phyloP scores from a whole-genome alignment of 2,888 invertebrate genomes.

The Nomada goodeniana region DNA sequence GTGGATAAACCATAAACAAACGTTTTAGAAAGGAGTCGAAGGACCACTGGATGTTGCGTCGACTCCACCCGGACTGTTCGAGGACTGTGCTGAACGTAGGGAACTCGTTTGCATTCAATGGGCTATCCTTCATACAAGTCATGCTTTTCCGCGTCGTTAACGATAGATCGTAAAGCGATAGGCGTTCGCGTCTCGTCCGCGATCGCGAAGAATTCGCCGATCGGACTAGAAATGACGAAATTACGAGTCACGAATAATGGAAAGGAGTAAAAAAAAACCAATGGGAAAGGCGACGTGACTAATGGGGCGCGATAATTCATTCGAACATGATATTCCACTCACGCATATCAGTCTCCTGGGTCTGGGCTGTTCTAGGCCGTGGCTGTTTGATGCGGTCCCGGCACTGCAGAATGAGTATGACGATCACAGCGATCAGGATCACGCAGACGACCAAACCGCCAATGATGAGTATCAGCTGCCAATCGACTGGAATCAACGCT shows the following conservation, averaged over 20 bases:
- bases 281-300: conserved; percentile 35
- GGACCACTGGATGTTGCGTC: conserved; percentile 13
- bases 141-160: conserved; percentile 37
- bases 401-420: conserved; percentile 94
- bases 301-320: conserved; percentile 51
- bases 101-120: conserved; percentile 54
- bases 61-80: conserved; percentile 14
- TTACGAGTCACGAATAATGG: conserved; percentile 31
- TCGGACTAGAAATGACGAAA: conserved; percentile 28
- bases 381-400: conserved; percentile 85
- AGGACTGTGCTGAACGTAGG: conserved; percentile 9
- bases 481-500: conserved; percentile 84
- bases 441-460: conserved; percentile 95
- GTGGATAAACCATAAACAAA: conserved; percentile 20
- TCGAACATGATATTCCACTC: conserved; percentile 75
- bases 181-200: background rate
- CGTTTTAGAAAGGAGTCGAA: conserved; percentile 34
- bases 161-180: conserved; percentile 39
- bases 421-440: conserved; percentile 92
- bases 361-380: conserved; percentile 79
- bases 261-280: background rate
- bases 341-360: conserved; percentile 83
- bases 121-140: conserved; percentile 30
- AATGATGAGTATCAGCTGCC: conserved; percentile 88
- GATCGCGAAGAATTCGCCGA: background rate